Evolutionary conservation across 2,888 invertebrate genomes (phyloP).

Genomic region (Rugalucina vietnamica): DNA sequence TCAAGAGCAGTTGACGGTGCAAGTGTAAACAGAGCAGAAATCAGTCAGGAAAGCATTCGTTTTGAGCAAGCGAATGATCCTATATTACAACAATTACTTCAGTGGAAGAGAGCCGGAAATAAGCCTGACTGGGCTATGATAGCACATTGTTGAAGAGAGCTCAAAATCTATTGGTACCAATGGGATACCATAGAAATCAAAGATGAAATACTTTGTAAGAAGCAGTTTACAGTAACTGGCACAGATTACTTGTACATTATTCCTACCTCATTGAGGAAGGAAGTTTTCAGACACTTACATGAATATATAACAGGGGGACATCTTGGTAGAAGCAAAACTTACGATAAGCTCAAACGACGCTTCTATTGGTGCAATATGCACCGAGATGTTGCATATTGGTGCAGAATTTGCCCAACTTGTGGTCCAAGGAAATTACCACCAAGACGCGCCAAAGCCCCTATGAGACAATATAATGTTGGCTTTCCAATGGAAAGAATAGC

Average conservation of each 20-base stretch:
- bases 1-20: no score
- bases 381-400: slow-evolving; percentile 33
- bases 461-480: slow-evolving; percentile 36
- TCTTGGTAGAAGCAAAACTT: slow-evolving; percentile 35
- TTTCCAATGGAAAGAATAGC: slow-evolving; percentile 36
- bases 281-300: slow-evolving; percentile 23
- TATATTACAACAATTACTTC: background rate
- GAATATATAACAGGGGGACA: slow-evolving; percentile 25
- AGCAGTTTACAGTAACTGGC: background rate
- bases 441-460: slow-evolving; percentile 23
- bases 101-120: background rate
- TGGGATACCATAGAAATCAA: slow-evolving; percentile 1
- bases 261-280: background rate
- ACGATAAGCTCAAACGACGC: slow-evolving; percentile 5
- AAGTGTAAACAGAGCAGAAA: no score
- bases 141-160: background rate
- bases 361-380: slow-evolving; percentile 33
- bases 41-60: background rate
- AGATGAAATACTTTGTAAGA: background rate
- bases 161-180: slow-evolving; percentile 18
- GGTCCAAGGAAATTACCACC: slow-evolving; percentile 21
- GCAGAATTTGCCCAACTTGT: slow-evolving; percentile 27
- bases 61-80: slow-evolving; percentile 8
- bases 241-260: background rate
- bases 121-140: slow-evolving; percentile 29